Conservation (phyloP, 2,888 invertebrate genomes). For the Drymonia ruficornis region DNA sequence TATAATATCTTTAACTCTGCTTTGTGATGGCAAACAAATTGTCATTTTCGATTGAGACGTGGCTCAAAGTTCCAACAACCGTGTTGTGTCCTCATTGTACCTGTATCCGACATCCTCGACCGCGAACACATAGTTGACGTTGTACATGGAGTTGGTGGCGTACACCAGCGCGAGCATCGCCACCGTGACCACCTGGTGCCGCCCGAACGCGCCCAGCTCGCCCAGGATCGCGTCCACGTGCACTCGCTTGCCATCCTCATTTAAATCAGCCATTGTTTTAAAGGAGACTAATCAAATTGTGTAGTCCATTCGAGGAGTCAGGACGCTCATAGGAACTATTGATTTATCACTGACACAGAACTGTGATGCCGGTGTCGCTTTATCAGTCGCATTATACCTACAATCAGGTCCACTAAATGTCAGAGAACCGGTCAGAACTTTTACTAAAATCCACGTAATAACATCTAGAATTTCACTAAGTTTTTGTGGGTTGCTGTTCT, state of each 20-base stretch:
- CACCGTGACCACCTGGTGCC: conserved; percentile 72
- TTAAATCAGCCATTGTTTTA: conserved; percentile 32
- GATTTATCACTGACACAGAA: neutral
- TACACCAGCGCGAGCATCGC: conserved; percentile 74
- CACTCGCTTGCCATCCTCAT: conserved; percentile 37
- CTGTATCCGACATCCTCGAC: conserved; percentile 74
- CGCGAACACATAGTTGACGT: conserved; percentile 76
- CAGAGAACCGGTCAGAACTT: neutral
- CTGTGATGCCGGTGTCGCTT: neutral
- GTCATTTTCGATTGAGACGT: too few species aligned
- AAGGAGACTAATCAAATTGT: neutral
- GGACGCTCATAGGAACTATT: neutral
- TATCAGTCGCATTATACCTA: too few species aligned
- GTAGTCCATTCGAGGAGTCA: too few species aligned
- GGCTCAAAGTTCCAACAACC: too few species aligned
- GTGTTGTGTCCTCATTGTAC: conserved; percentile 32
- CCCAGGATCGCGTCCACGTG: conserved; percentile 74
- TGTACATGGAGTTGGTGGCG: conserved; percentile 78
- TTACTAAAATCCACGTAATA: neutral
- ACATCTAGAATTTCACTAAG: neutral
- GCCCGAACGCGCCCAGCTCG: conserved; percentile 76
- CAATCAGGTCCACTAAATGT: neutral
- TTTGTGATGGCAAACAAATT: too few species aligned
- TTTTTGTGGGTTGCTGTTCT: neutral
- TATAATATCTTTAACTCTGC: too few species aligned